Evolutionary conservation across 2,888 invertebrate species (phyloP).

Genomic region (Cephus pygmeus): DNA sequence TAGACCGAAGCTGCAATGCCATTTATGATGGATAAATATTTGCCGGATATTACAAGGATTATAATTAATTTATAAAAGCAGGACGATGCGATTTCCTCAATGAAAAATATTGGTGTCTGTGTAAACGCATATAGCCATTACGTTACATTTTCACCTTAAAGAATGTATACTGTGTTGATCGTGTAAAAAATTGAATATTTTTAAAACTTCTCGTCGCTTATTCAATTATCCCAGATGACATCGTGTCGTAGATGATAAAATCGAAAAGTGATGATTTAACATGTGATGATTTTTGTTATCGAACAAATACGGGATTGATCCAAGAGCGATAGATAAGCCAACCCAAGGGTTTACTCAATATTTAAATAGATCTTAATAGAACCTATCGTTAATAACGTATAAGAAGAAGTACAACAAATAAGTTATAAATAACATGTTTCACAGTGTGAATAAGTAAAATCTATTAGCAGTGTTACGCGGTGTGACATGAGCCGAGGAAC

Average conservation of each 20-base stretch:
- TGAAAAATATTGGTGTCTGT: background rate
- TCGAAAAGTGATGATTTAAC: background rate
- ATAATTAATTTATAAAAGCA: constrained; percentile 28
- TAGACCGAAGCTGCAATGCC: background rate
- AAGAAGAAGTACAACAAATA: constrained; percentile 12
- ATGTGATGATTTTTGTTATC: background rate
- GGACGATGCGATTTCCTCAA: background rate
- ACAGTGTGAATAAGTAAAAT: constrained; percentile 20
- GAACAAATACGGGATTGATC: background rate
- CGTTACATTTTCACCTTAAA: background rate
- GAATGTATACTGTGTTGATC: background rate
- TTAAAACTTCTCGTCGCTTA: background rate
- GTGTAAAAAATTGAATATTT: background rate
- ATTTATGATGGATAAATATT: background rate
- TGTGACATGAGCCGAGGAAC: constrained; percentile 25
- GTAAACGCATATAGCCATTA: background rate
- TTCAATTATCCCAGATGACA: background rate
- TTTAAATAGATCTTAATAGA: background rate
- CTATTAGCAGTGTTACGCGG: constrained; percentile 2
- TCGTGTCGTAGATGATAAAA: background rate
- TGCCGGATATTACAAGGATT: background rate
- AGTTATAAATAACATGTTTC: constrained; percentile 31
- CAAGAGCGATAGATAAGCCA: background rate
- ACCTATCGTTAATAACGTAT: constrained; percentile 5
- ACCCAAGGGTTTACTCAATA: background rate